Base-by-base conservation (phyloP, 2,113 vertebrate genomes). In the Apodemus speciosus region DNA sequence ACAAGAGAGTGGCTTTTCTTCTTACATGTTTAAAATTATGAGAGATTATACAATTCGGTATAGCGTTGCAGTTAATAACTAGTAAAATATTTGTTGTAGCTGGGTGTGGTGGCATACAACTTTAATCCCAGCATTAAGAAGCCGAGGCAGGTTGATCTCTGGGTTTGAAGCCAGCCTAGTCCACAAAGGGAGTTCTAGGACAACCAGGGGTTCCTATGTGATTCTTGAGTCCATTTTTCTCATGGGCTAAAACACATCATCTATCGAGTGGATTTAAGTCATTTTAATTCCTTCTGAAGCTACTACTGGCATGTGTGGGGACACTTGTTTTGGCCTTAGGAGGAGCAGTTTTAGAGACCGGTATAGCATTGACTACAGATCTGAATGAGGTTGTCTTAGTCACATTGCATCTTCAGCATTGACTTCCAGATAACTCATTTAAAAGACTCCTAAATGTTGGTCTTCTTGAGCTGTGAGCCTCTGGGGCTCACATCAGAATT, bases 281-380 rank as follows among this genome's bases (percentile, higher is more conserved):
- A 76, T 81, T 88, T 91, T 79, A 56, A 51, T n/a, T 92, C 21
- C 30, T 35, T 92, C 32, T 85, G 13, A 89, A 95, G 58, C 46
- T 32, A 46, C 38, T 53, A 72, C 53, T 14, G 72, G 43, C 43
- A 38, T 73, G n/a, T 88, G 2, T 93, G n/a, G 46, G 27, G 15
- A 71, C 23, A 27, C 23, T 85, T 9, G 6, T 25, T 75, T 79
- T 18, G 16, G 62, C 56, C 25, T 46, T 6, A 9, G 43, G 35
- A 75, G 66, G 32, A 18, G 2, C 15, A 85, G 30, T 53, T 93
- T 90, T 87, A 68, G 49, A 77, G 68, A 35, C 21, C 2, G 2
- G 23, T 9, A 20, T 68, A 27, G 30, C 35, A 32, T 89, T 75
- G 49, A 60, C 71, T 64, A n/a, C 2, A 35, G n/a, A 64, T 77